phyloP scores from a whole-genome alignment of 2,797 vertebrate genomes.

The Melanotaenia parkinsoni region DNA sequence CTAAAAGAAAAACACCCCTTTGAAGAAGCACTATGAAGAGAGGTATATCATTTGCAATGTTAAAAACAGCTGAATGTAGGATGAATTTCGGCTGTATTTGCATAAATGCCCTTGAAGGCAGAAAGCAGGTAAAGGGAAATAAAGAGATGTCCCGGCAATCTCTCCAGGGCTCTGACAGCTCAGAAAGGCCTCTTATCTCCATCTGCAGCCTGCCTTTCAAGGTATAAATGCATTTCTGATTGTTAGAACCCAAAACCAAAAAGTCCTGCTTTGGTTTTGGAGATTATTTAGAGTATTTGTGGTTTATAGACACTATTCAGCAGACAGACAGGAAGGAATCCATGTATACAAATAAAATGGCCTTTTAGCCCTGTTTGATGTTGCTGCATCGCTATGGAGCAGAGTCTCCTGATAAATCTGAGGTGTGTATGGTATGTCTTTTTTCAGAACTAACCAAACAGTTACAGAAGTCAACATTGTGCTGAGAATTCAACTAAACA shows the following conservation, averaged over 20 bases:
- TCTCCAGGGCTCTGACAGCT: constrained; percentile 53
- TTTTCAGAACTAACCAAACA: too few species aligned
- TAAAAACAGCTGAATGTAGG: constrained; percentile 43
- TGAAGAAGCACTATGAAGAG: constrained; percentile 47
- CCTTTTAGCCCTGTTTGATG: constrained; percentile 53
- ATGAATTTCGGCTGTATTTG: constrained; percentile 59
- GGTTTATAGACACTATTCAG: constrained; percentile 45
- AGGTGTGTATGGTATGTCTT: neutral
- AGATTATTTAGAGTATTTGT: constrained; percentile 55
- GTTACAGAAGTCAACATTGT: too few species aligned
- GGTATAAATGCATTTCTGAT: constrained; percentile 63
- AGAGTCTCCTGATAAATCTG: neutral
- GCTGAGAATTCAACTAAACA: too few species aligned
- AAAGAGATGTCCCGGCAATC: constrained; percentile 21
- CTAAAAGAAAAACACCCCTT: constrained; percentile 56
- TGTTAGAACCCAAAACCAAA: constrained; percentile 47
- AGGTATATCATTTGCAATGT: constrained; percentile 60
- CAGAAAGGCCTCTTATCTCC: constrained; percentile 60
- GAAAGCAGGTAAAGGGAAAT: constrained; percentile 34
- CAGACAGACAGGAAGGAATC: constrained; percentile 20
- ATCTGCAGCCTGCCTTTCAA: constrained; percentile 60
- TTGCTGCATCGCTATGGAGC: constrained; percentile 11
- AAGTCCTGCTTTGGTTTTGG: constrained; percentile 62
- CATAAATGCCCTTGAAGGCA: constrained; percentile 51
- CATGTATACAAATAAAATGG: constrained; percentile 46